Percentiles rank a stretch among this genome's conserved stretches.
Evolutionary conservation across 1,140 invertebrate species (phyloP).

Genomic region (Chironomus striatipennis): DNA sequence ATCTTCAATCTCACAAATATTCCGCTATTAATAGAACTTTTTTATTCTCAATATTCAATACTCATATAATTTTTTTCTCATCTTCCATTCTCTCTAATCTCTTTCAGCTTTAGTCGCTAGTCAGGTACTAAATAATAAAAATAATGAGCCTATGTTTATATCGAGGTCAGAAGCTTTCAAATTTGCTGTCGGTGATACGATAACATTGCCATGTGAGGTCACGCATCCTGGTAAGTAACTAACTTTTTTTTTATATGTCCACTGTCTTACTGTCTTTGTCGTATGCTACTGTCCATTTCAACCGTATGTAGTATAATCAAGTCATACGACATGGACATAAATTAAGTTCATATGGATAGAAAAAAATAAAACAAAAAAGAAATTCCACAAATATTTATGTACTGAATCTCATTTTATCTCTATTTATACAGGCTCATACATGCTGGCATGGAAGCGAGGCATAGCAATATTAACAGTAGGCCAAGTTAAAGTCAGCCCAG

Average conservation of each 20-base stretch:
- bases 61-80: neutral
- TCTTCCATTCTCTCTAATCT: neutral
- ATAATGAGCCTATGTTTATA: conserved; percentile 22
- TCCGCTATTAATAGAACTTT: no score
- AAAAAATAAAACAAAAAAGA: neutral
- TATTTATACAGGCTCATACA: conserved; percentile 36
- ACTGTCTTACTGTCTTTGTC: no score
- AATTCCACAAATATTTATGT: neutral
- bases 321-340: neutral
- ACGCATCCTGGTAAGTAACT: conserved; percentile 36
- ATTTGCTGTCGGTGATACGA: conserved; percentile 38
- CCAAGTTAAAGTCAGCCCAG: conserved; percentile 42
- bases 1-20: no score
- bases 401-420: neutral
- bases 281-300: no score
- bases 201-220: conserved; percentile 39
- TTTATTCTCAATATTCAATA: no score
- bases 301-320: no score
- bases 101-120: conserved; percentile 22
- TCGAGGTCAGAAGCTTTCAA: conserved; percentile 34
- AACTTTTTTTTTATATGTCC: no score
- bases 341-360: neutral
- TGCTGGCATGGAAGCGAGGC: conserved; percentile 42
- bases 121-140: conserved; percentile 16
- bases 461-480: conserved; percentile 43